Evolutionary conservation across 2,113 vertebrate genomes (phyloP).

Genomic region (Physeter macrocephalus): DNA sequence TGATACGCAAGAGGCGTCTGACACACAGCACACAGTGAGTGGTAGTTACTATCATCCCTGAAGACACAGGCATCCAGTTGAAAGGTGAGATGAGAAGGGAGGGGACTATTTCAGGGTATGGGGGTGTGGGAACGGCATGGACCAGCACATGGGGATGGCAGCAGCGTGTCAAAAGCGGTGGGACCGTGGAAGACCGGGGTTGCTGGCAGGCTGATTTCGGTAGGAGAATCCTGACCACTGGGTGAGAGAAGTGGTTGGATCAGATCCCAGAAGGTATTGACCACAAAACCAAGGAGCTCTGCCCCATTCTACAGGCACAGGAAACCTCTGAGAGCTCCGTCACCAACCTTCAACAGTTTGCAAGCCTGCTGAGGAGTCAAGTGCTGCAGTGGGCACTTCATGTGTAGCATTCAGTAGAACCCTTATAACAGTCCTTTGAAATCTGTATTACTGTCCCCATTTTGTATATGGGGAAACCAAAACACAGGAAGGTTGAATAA

Average conservation of each 20-base stretch:
- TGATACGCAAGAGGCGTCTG: accelerated
- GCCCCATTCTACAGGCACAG: background rate
- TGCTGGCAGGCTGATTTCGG: background rate
- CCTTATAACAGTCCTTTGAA: background rate
- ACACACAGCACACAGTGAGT: accelerated
- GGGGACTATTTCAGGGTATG: background rate
- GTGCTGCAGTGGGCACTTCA: too few species aligned
- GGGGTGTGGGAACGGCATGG: background rate
- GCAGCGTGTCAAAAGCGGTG: background rate
- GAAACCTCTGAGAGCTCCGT: background rate
- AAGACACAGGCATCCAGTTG: background rate
- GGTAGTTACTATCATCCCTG: background rate
- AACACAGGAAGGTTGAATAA: background rate
- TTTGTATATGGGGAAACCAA: background rate
- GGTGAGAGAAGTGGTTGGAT: background rate
- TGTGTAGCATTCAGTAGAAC: background rate
- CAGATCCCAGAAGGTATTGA: background rate
- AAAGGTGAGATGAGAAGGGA: background rate
- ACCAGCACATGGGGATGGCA: background rate
- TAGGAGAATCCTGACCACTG: background rate
- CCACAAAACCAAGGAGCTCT: background rate
- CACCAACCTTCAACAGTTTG: background rate
- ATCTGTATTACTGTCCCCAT: background rate
- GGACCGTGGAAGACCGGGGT: accelerated
- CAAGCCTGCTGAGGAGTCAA: background rate